Evolutionary conservation across 2,797 vertebrate species (phyloP).

Genomic region (Acanthurus leucopareius): DNA sequence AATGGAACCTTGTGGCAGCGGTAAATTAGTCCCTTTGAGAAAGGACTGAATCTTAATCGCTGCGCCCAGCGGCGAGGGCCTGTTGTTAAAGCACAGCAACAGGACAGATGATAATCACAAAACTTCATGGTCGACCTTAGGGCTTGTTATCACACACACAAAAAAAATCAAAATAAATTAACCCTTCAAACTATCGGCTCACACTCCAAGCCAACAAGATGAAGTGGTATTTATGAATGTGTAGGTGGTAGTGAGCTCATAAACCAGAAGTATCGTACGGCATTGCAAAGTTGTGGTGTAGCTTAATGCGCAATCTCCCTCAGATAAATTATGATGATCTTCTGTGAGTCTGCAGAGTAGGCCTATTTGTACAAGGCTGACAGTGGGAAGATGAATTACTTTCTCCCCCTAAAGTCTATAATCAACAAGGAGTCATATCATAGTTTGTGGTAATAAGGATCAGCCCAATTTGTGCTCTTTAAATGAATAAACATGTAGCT

Average conservation of each 20-base stretch:
- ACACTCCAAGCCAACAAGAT: conserved; percentile 6
- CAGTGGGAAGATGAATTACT: conserved; percentile 33
- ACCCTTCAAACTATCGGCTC: conserved; percentile 29
- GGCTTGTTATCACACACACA: conserved; percentile 39
- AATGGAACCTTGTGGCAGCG: conserved; percentile 47
- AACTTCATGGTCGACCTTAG: conserved; percentile 34
- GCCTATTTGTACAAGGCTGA: conserved; percentile 46
- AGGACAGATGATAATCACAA: conserved; percentile 56
- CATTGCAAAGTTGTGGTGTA: conserved; percentile 25
- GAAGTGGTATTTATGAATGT: conserved; percentile 28
- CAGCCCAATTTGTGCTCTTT: conserved; percentile 55
- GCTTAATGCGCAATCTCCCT: conserved; percentile 19
- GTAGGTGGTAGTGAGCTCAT: conserved; percentile 42
- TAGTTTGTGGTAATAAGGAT: conserved; percentile 61
- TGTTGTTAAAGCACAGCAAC: conserved; percentile 47
- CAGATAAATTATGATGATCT: conserved; percentile 46
- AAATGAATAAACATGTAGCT: conserved; percentile 62
- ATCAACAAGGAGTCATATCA: conserved; percentile 49
- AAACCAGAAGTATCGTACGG: conserved; percentile 35
- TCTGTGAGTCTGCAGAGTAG: conserved; percentile 19
- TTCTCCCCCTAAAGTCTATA: conserved; percentile 33
- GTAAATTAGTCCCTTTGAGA: conserved; percentile 64
- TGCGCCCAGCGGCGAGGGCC: conserved; percentile 35
- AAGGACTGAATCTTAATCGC: conserved; percentile 43
- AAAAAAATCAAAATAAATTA: conserved; percentile 45